Conservation (phyloP, 1,140 invertebrate genomes). For the Arion vulgaris region DNA sequence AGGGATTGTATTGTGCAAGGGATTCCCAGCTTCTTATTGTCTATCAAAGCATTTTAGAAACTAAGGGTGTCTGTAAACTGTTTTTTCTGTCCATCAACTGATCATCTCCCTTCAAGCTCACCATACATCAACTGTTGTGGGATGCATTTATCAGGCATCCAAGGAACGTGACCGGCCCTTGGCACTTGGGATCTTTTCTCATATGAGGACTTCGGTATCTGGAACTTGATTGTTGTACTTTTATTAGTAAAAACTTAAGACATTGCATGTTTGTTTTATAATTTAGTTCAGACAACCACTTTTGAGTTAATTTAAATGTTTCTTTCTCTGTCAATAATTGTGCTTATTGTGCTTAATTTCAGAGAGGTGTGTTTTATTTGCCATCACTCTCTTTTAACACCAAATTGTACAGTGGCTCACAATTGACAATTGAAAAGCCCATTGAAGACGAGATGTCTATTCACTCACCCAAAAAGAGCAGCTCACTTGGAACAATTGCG, state of each 20-base stretch:
- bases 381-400: neutral
- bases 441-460: neutral
- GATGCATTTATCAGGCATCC: no score
- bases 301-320: neutral
- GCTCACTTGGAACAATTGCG: constrained; percentile 56
- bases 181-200: no score
- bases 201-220: no score
- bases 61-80: no score
- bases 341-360: neutral
- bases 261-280: neutral
- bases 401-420: neutral
- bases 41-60: no score
- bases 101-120: no score
- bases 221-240: no score
- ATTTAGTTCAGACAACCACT: neutral
- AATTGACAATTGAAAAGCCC: neutral
- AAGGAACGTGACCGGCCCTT: no score
- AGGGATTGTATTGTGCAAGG: no score
- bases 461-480: constrained; percentile 50
- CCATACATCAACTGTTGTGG: no score
- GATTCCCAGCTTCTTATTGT: no score
- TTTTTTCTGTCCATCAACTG: no score
- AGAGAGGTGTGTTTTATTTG: neutral
- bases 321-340: neutral
- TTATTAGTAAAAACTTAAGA: neutral